phyloP scores from a whole-genome alignment of 2,797 vertebrate genomes.

The Tapirus indicus region DNA sequence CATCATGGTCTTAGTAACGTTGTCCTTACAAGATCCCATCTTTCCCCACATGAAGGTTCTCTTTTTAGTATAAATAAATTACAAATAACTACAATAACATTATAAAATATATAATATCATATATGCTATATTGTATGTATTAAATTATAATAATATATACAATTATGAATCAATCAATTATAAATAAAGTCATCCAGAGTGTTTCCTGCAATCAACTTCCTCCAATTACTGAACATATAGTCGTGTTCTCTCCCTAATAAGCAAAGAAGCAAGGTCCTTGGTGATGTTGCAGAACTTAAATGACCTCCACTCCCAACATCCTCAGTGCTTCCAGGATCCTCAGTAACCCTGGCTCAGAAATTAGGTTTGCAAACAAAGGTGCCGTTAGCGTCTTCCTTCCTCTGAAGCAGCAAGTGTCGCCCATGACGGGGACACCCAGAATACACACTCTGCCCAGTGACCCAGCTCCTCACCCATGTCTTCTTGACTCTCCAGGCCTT shows the following conservation, averaged over 20 bases:
- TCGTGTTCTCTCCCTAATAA: not conserved
- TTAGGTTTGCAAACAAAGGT: not conserved
- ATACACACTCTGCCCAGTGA: not conserved
- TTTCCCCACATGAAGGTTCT: not conserved
- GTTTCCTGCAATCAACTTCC: not conserved
- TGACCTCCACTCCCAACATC: accelerated
- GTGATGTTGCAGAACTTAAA: not conserved
- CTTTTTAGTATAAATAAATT: not conserved
- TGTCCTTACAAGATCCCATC: not conserved
- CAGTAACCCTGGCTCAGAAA: not conserved
- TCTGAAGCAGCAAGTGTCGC: not conserved
- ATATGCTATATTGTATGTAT: not conserved
- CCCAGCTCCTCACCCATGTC: not conserved
- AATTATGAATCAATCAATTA: not conserved
- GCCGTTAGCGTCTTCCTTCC: not conserved
- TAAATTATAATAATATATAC: not conserved
- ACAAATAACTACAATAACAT: not conserved
- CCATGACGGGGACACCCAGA: not conserved
- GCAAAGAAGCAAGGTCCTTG: not conserved
- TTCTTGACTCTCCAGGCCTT: not conserved
- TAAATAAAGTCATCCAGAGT: not conserved
- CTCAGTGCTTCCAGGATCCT: not conserved
- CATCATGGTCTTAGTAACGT: not conserved
- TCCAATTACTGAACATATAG: not conserved
- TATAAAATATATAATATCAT: not conserved